Evolutionary conservation across 2,113 vertebrate genomes (phyloP), one percentile per base, ranked within the genome.

Genomic region (Cyprinodon tularosa): DNA sequence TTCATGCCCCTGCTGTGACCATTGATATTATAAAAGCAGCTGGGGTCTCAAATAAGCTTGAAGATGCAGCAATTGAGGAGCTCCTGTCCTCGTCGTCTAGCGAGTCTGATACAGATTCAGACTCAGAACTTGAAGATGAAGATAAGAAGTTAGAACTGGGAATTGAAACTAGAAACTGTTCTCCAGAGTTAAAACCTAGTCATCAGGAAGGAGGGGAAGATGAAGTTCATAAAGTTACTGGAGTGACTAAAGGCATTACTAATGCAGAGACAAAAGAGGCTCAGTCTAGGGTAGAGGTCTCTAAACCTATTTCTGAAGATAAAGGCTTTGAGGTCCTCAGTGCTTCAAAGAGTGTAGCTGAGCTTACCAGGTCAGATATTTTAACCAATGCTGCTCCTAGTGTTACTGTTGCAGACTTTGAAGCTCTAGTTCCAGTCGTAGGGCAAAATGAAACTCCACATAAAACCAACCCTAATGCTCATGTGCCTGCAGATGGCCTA

Each of bases 121-220:
- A 93, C 39, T 91, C 91, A 0, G 86, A 89, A 36, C 86, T 79
- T 0, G 89, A 93, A 42, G 85, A 89, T 48, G 92, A 94, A 2
- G 88, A 85, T 10, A 86, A 93, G 60, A 83, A 84, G 45, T 68
- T 68, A 4, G 70, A 84, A 10, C 20, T 44, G 11, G 85, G 80
- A 62, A 63, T 45, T 7, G 44, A 82, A 69, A 66, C 68, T 6
- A 65, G 62, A 64, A 72, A 40, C 0, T 44, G 66, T 1, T 3
- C 48, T 8, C 7, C 14, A 48, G 37, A 40, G 10, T 39, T 45
- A 1, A 12, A 70, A 36, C 6, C 62, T 11, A 11, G 20, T 22
- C 50, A 5, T 12, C 42, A 42, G 11, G 45, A 60, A 45, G 62
- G 63, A 15, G 47, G 59, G 38, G 68, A 72, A 38, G 45, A 57